Evolutionary conservation across 2,797 vertebrate genomes (phyloP), one percentile per base, ranked within the genome.

Genomic region (Lophotriccus pileatus): DNA sequence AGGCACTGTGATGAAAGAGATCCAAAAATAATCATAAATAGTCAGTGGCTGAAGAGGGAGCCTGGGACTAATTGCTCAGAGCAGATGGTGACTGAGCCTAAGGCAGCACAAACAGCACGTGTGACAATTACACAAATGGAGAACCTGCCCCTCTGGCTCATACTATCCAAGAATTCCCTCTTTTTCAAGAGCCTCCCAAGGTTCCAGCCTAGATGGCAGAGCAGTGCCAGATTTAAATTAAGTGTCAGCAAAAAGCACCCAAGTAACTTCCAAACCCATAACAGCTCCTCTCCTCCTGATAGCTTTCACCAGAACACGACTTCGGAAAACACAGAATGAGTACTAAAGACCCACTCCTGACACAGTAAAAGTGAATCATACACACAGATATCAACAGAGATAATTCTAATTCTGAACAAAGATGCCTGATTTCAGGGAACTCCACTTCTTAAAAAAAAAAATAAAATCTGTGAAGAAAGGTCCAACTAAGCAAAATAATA

Each of bases 401-500:
- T 91, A 66, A 81, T 37, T 82, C 46, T 47, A 52, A 58, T 6
- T 91, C 89, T 87, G 90, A 93, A 66, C 58, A 82, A 88, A 80
- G 55, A 94, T 89, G 82, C 28, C 63, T 67, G 9, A 89, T 94
- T 91, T 77, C 91, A 94, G 87, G 80, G 25, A 76, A 87, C 66
- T 91, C 55, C 2, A 25, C 72, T 44, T 0, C 28, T 28, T 49
- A 5, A 5, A 11, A 4, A 12, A 63, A 60, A 44, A 44, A 13
- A 8, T 79, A 73, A 79, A 55, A 14, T 67, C 82, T 80, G 84
- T 87, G 68, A 87, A 87, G 67, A 53, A 34, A 94, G 37, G 81
- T 90, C 34, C 10, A 90, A 76, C 79, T 93, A 89, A 93, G 94
- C 95, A 97, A 96, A 97, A 95, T 94, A 94, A 72, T 73, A 58